A percentile compares a stretch with the other conserved stretches of the same genome.
Evolutionary conservation across 2,888 invertebrate species (phyloP).

Genomic region (Sarcophaga rosellei): DNA sequence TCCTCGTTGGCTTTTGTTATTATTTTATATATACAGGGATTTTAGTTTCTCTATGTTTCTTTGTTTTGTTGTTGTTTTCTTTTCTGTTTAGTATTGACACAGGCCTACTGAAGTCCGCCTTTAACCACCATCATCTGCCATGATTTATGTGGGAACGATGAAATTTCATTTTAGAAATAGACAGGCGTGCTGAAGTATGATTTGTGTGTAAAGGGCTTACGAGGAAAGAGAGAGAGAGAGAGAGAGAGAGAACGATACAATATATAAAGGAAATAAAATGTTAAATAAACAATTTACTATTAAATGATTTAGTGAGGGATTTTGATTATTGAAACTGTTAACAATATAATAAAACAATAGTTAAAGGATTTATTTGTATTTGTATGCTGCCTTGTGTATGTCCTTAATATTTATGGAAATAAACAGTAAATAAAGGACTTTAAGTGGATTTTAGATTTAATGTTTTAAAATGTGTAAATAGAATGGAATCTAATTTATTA

Average conservation of each 20-base stretch:
- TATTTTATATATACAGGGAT: constrained; percentile 51
- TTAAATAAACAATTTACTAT: constrained; percentile 52
- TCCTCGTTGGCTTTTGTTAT: constrained; percentile 30
- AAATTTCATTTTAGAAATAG: not conserved
- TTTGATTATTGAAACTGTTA: constrained; percentile 37
- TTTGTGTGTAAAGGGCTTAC: not conserved
- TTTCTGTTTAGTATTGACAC: constrained; percentile 37
- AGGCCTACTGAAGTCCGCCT: constrained; percentile 20
- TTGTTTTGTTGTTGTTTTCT: not conserved
- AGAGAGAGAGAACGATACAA: not conserved
- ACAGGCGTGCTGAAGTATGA: not conserved
- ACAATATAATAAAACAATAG: constrained; percentile 27
- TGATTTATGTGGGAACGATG: constrained; percentile 55
- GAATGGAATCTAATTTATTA: no score
- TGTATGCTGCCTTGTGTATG: not conserved
- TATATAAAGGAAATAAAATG: constrained; percentile 26
- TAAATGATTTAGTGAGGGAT: constrained; percentile 57
- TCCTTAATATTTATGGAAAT: not conserved
- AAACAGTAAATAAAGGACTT: not conserved
- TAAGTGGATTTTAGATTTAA: not conserved
- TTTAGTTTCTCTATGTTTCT: constrained; percentile 30
- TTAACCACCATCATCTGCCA: constrained; percentile 6
- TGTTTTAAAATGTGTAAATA: no score
- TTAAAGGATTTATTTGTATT: not conserved
- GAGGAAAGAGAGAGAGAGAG: no score